These are phyloP conservation scores for Anarrhichthys ocellatus DNA, from an alignment of 2,113 vertebrate genomes.

Conservation along the genomic window DNA sequence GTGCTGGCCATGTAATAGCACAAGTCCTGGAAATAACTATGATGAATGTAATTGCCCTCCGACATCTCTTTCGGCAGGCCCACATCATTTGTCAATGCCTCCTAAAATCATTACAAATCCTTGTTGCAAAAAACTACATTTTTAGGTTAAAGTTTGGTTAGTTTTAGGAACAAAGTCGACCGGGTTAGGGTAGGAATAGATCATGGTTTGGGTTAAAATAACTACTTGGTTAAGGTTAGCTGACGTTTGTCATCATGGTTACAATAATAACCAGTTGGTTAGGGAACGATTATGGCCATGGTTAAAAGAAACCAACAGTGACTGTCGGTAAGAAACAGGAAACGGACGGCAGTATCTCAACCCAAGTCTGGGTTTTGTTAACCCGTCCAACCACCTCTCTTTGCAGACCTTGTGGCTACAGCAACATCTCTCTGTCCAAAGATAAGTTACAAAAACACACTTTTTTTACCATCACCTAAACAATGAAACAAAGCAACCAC, in stretches of 20 bases:
- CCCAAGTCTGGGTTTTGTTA: not conserved
- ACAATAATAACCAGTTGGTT: conserved; percentile 27
- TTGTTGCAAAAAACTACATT: not conserved
- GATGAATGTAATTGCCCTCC: not conserved
- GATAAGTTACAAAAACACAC: not conserved
- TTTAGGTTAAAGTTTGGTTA: not conserved
- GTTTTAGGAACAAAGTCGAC: not conserved
- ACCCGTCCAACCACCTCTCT: not conserved
- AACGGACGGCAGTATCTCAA: not conserved
- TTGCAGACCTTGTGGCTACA: not conserved
- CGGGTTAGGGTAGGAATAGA: not conserved
- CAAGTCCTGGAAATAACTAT: not conserved
- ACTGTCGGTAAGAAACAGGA: conserved; percentile 19
- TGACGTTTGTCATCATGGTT: conserved; percentile 24
- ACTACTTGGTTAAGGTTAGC: conserved; percentile 10
- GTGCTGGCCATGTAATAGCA: not conserved
- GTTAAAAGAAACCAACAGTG: not conserved
- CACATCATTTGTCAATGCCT: not conserved
- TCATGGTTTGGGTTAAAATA: conserved; percentile 29
- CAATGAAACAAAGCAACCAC: not conserved
- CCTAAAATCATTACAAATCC: not conserved
- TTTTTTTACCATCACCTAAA: not conserved
- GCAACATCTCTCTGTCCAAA: not conserved
- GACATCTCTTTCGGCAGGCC: not conserved
- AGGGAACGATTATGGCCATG: conserved; percentile 7